Evolutionary conservation across 2,888 invertebrate genomes (phyloP), one percentile per base, ranked within the genome.

Genomic region (Fissipunctia ypsillon): DNA sequence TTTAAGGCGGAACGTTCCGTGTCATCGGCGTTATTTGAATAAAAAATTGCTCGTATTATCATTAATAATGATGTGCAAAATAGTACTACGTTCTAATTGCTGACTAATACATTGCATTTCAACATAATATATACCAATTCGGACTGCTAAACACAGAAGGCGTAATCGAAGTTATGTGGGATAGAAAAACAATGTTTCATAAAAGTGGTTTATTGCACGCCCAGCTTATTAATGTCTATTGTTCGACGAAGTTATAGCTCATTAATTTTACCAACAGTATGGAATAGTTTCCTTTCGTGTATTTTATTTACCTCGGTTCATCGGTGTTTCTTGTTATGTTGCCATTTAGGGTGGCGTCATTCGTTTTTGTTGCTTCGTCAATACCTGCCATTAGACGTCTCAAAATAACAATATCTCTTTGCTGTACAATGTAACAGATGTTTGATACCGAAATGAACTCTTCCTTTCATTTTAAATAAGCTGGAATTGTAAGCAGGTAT

Each of bases 191-290:
- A 83, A 69, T 74, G 83, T 74, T 84, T 81, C 78, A 70, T 82
- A 79, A 73, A 69, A 73, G 57, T 75, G 38, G 83, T 87, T 83
- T 83, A 85, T 85, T 72, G 63, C 61, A 69, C 54, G 64, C 35
- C 54, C 31, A 50, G 76, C 59, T 73, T 82, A 83, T 77, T 87
- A 85, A 85, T 87, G 75, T 63, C 69, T 85, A 85, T 76, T 85
- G 86, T 87, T 83, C 65, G 59, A 35, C 35, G n/a, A 76, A 73
- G 84, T 75, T 79, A 75, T 68, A 69, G 68, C 73, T 81, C 70
- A 78, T 84, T 87, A 78, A 81, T 84, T 76, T 86, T 63, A 76
- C 72, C 69, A 81, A 69, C 71, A 50, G 35, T 59, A 73, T 75
- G 69, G 41, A 70, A 84, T 81, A 57, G 82, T 73, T 84, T 84